Evolutionary conservation across 2,888 invertebrate genomes (phyloP), one percentile per base, ranked within the genome.

Genomic region (Cephus spinipes): DNA sequence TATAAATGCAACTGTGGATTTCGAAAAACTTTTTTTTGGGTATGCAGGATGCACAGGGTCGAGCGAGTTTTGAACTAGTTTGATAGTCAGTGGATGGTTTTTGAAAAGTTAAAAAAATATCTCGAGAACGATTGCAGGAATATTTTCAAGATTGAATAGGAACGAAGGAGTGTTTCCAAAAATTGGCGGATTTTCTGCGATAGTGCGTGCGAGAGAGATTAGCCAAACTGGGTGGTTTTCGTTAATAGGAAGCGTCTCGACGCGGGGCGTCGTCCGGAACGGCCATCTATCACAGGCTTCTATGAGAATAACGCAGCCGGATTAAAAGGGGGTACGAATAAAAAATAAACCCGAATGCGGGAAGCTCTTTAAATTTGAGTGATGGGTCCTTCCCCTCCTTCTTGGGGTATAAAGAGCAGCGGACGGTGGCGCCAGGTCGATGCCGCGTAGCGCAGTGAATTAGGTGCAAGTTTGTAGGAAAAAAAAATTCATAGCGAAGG

Each of bases 331-430:
- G 40, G 77, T 78, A 79, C 76, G 82, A 83, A 85, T 83, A 84
- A 85, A 85, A 85, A 81, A 80, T 82, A 79, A 80, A 73, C 82
- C 78, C 75, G 79, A 83, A 84, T 83, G 81, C 74, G 69, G 85
- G 81, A 81, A 80, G 82, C 83, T 9, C 83, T 84, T 86, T 83
- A 82, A 83, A 82, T 84, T 83, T 79, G 81, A 85, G 79, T 79
- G 83, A 74, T 80, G 83, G 78, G 68, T 80, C 79, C 78, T 76
- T 75, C 73, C 69, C 55, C 23, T 9, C 15, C 55, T 55, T 23
- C 55, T 23, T 23, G 23, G 9, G 55, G 2, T 55, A 23, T 15
- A 55, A 15, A 55, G 6, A 15, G 23, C 23, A 23, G 23, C 55
- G 15, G 0, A 55, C 15, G 6, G 6, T 40, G 40, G 40, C 40